Evolutionary conservation across 2,113 vertebrate genomes (phyloP), one percentile per base, ranked within the genome.

Genomic region (Sigmodon hispidus): DNA sequence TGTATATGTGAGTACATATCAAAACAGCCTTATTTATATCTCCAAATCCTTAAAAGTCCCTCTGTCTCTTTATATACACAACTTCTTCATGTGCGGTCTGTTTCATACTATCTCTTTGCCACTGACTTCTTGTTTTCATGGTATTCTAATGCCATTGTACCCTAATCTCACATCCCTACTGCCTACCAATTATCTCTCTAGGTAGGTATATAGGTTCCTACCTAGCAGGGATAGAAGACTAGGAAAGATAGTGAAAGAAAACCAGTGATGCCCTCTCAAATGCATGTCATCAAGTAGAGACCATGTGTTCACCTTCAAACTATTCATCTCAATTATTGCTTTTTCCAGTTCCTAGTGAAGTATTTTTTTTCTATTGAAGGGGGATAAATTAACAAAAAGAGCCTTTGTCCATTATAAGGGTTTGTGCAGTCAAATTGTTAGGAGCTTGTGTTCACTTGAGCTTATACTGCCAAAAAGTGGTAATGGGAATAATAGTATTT

Each of bases 1-100:
- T 90, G 48, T 63, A 73, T 90, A 48, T 90, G 48, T 73, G 22
- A 88, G 21, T 10, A 43, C 48, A 75, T 79, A 87, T 61, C 15
- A 40, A 93, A 87, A 43, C 3, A 90, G 61, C 40, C 86, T 84
- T 24, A 55, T 94, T 81, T 92, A 86, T 87, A 86, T 85, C n/a
- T 89, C 31, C 75, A 55, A 86, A 10, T 55, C 50, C 29, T 12
- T n/a, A 52, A 91, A 96, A 87, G 19, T 61, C 22, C 36, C 15
- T 90, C 10, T 83, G 26, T 61, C 29, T 83, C 76, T 73, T 87
- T 17, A 36, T 57, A 87, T 61, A 61, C 24, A 43, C 48, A 87
- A 63, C 48, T 92, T 77, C 69, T 90, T 72, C 61, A 92, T 81
- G 50, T 48, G 15, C 84, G 34, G 73, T 89, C 55, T 93, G 0